Base-by-base conservation (phyloP, 2,113 vertebrate species). In the Dascyllus trimaculatus region DNA sequence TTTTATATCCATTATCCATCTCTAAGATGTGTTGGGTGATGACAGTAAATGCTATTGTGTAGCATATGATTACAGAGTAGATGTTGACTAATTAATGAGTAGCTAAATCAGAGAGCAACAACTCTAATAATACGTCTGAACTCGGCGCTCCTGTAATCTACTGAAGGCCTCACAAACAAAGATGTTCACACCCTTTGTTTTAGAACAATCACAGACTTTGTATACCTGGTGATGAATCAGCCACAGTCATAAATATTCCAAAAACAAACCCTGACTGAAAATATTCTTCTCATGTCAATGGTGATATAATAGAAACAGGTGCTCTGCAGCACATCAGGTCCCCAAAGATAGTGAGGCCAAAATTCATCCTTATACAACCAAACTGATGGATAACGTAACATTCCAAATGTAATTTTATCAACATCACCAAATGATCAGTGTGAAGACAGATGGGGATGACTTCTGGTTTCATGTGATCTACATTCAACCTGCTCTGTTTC, bases 111-210 rank as follows among this genome's bases (percentile, higher is more conserved):
- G 78, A 74, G 68, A 45, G 63, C 71, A 87, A 71, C 75, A 73
- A 77, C 81, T 80, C 74, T 91, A 88, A 89, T 93, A 80, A 91
- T 84, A 90, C 72, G 69, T 59, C 64, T 81, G 74, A 88, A 82
- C 58, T 72, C 0, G 15, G 58, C 78, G 81, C 40, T 83, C 65
- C 79, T 85, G 64, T 64, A 63, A 80, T 75, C 62, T 66, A 63
- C 17, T 38, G 57, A 86, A 81, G 64, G 63, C 40, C 58, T 79
- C 46, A 59, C 46, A 82, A 75, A 87, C 71, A 88, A 79, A 77
- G 57, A 82, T 52, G 43, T 77, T 85, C 85, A 95, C 90, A 90
- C 78, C 95, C 95, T 95, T 64, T 71, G 57, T 63, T 68, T 59
- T 26, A 77, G 71, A 81, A 78, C 70, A 80, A 22, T 48, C 61